phyloP scores from a whole-genome alignment of 1,140 invertebrate genomes.

The Drosophila hydei region DNA sequence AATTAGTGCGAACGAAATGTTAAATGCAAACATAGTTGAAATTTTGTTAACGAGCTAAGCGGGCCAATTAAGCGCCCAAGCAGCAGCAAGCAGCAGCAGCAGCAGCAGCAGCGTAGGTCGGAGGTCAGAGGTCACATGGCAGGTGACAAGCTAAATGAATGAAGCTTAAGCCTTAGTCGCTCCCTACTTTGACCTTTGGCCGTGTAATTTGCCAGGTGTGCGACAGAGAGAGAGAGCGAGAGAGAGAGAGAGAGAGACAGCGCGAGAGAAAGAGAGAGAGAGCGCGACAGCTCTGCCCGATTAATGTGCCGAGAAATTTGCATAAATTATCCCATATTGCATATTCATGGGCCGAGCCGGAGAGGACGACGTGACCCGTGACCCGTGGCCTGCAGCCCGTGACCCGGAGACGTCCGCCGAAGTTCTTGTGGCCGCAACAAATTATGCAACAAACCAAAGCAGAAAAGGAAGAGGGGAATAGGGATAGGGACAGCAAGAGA shows the following conservation, averaged over 20 bases:
- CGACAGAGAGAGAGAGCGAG: neutral
- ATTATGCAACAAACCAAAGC: constrained; percentile 2
- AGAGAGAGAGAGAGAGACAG: neutral
- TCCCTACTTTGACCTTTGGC: constrained; percentile 72
- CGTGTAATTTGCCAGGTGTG: constrained; percentile 48
- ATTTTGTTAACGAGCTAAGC: constrained; percentile 80
- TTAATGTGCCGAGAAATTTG: constrained; percentile 83
- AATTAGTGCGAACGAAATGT: constrained; percentile 55
- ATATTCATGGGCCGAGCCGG: constrained; percentile 76
- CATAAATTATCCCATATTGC: constrained; percentile 84
- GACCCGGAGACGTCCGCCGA: constrained; percentile 16
- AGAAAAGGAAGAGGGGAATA: too few species aligned
- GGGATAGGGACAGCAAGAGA: too few species aligned
- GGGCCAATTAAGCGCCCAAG: constrained; percentile 73
- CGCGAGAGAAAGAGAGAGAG: neutral
- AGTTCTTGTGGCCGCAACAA: constrained; percentile 79
- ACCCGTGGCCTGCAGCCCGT: constrained; percentile 54
- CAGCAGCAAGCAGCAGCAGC: constrained; percentile 8
- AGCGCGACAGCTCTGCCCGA: constrained; percentile 56
- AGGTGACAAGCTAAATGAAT: constrained; percentile 12
- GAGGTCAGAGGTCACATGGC: neutral
- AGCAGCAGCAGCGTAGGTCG: neutral
- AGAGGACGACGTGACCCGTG: constrained; percentile 66
- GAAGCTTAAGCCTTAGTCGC: constrained; percentile 10
- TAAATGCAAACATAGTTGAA: constrained; percentile 72